phyloP scores from a whole-genome alignment of 2,888 invertebrate species.

The Philonicus albiceps region DNA sequence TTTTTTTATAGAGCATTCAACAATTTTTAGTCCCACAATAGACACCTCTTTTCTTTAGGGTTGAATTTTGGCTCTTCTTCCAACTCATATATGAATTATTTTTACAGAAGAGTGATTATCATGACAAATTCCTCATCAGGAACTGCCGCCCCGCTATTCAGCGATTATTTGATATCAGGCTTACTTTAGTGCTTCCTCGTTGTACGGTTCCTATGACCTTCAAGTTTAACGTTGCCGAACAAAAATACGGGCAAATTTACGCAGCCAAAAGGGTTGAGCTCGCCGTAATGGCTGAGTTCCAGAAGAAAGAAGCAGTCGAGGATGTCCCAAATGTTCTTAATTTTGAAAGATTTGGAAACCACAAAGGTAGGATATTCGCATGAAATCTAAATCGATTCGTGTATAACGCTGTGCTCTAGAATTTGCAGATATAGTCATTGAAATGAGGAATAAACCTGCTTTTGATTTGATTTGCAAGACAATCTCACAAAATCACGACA shows the following conservation, averaged over 20 bases:
- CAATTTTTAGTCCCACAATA: no score
- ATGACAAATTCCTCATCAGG: conserved; percentile 43
- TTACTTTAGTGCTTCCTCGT: conserved; percentile 13
- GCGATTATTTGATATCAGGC: conserved; percentile 32
- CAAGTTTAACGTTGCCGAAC: conserved; percentile 34
- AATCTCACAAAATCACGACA: conserved; percentile 39
- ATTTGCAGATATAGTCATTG: conserved; percentile 44
- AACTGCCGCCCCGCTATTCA: conserved; percentile 41
- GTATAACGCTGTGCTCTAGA: conserved; percentile 29
- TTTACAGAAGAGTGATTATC: conserved; percentile 16
- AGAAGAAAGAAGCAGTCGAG: conserved; percentile 31
- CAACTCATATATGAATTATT: neutral
- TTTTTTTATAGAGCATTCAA: no score
- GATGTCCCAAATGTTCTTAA: conserved; percentile 44
- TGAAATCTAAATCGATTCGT: neutral
- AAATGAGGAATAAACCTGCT: conserved; percentile 41
- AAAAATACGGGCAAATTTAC: conserved; percentile 46
- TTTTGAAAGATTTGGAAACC: conserved; percentile 40
- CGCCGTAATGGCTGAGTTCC: conserved; percentile 35
- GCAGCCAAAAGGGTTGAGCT: conserved; percentile 44
- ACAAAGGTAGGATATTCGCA: neutral
- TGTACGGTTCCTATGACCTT: conserved; percentile 14
- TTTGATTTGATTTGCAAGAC: conserved; percentile 45
- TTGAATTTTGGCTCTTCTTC: no score
- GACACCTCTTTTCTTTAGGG: no score